Conservation (phyloP, 2,888 invertebrate species). For the Cephus spinipes region DNA sequence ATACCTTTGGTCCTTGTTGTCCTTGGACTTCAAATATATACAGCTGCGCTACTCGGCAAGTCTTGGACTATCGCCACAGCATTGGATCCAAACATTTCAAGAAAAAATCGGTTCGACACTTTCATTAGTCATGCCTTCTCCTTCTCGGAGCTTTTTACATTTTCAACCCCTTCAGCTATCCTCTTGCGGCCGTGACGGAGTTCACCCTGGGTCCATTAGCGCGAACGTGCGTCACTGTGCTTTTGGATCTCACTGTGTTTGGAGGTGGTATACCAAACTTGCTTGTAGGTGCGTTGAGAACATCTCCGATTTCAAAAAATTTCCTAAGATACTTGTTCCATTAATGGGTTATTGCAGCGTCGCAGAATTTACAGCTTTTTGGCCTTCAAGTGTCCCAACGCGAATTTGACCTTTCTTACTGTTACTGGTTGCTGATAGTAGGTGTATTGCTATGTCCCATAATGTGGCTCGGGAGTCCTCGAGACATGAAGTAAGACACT, state of each 20-base stretch:
- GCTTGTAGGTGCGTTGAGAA: constrained; percentile 72
- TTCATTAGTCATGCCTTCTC: not conserved
- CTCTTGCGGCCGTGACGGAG: constrained; percentile 87
- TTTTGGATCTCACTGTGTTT: constrained; percentile 82
- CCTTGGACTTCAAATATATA: constrained; percentile 81
- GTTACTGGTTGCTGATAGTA: constrained; percentile 85
- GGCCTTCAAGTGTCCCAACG: constrained; percentile 78
- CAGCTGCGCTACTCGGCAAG: constrained; percentile 81
- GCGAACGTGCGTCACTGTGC: constrained; percentile 74
- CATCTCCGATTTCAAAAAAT: not conserved
- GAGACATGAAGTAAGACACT: constrained; percentile 86
- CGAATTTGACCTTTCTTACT: constrained; percentile 78
- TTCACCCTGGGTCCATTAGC: constrained; percentile 77
- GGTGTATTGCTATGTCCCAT: constrained; percentile 81
- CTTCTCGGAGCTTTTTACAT: constrained; percentile 3
- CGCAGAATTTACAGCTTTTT: constrained; percentile 83
- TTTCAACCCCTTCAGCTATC: constrained; percentile 72
- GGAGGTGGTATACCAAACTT: constrained; percentile 84
- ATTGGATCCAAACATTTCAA: constrained; percentile 75
- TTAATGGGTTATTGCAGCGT: constrained; percentile 69
- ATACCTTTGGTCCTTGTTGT: constrained; percentile 77
- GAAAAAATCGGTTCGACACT: constrained; percentile 69
- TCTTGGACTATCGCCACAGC: constrained; percentile 85
- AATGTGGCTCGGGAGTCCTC: constrained; percentile 91
- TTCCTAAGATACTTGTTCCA: not conserved